Evolutionary conservation across 2,888 invertebrate species (phyloP), one percentile per base, ranked within the genome.

Genomic region (Tetragnatha montana): DNA sequence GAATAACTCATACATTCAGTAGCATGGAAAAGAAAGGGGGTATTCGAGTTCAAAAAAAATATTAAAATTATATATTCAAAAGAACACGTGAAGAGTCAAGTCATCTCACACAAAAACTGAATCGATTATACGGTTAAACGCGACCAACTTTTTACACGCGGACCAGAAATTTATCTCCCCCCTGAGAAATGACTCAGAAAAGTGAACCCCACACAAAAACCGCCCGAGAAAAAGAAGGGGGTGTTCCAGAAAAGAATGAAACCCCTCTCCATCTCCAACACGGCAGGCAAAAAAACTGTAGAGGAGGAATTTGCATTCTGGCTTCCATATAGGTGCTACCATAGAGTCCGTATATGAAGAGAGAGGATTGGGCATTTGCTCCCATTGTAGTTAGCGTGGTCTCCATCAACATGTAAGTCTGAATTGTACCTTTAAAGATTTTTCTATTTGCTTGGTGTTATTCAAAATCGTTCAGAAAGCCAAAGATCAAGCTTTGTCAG

Each of bases 241-340:
- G 60, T 60, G 35, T 60, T 60, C 60, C 60, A 6, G 17, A 60
- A 60, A 60, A 17, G 60, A 60, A 60, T 60, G 10, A 60, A 49
- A 75, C 75, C 49, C 12, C 73, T 21, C 12, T 21, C 75, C 49
- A 49, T 35, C 47, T 47, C 14, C 35, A 10, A 75, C 35, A n/a
- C n/a, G 22, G 75, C n/a, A 50, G 49, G 75, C 12, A 14, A 49
- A 47, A 47, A 81, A 22, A 68, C 10, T 79, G 60, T 8, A 60
- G 12, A 80, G 49, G 22, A 35, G n/a, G 50, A 80, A 86, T 86
- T 86, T 86, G 74, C 86, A 86, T 86, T 80, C 80, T 80, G 35
- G 75, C 35, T 49, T 14, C 68, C 0, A 47, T 74, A 86, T 74
- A 86, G 74, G 51, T 73, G 80, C 73, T 7, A 35, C 35, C 35